These are phyloP conservation scores for Dipus sagitta DNA, from an alignment of 2,797 vertebrate species.

Conservation along the genomic window DNA sequence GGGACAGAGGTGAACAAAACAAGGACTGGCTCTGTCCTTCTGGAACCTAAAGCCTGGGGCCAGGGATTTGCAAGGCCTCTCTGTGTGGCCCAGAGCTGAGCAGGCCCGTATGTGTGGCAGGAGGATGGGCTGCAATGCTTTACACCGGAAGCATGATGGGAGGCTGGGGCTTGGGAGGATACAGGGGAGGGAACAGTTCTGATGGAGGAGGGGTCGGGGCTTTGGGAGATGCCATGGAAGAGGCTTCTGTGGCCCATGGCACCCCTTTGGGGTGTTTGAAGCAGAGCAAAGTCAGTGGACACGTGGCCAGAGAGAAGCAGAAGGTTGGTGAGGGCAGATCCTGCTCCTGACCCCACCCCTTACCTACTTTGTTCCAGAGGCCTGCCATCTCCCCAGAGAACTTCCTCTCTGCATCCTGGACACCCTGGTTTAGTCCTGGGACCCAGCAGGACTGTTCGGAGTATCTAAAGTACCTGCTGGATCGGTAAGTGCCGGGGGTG, in stretches of 20 bases:
- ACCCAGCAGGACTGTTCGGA: conserved; percentile 92
- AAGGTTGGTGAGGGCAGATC: neutral
- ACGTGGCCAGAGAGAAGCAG: neutral
- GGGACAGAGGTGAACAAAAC: neutral
- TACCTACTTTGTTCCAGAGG: conserved; percentile 82
- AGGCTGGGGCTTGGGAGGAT: neutral
- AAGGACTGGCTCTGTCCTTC: neutral
- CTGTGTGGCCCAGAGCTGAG: neutral
- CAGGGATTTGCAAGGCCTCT: neutral
- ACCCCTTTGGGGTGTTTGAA: neutral
- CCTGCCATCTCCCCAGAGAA: conserved; percentile 90
- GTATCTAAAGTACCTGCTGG: conserved; percentile 91
- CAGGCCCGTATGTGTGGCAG: neutral
- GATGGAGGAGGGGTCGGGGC: neutral
- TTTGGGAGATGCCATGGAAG: neutral
- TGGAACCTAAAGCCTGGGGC: neutral
- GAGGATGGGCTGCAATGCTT: neutral
- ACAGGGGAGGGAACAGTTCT: neutral
- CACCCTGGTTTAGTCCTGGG: conserved; percentile 91
- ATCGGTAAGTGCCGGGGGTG: conserved; percentile 87
- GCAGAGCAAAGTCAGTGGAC: neutral
- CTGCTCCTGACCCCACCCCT: neutral
- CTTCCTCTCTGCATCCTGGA: conserved; percentile 91
- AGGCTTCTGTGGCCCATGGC: neutral
- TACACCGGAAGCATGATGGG: no score